Conservation (phyloP, 2,797 vertebrate species). For the Xiphorhynchus erythropygius region DNA sequence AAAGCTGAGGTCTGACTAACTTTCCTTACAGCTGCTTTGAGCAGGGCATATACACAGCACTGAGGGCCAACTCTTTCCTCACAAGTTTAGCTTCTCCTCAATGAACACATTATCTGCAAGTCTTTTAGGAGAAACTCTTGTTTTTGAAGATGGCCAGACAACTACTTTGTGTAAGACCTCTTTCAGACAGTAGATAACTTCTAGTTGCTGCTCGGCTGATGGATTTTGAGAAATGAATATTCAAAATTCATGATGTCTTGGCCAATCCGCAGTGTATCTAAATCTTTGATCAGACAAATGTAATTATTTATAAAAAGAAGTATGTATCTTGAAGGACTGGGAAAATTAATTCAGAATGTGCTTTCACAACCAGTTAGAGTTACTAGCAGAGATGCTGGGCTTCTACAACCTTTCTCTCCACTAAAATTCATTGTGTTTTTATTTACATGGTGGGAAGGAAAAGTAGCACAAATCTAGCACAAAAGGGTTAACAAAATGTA, state of each 20-base stretch:
- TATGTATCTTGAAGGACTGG: neutral
- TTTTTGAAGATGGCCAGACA: neutral
- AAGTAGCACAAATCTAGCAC: neutral
- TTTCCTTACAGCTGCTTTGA: neutral
- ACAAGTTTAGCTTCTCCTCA: neutral
- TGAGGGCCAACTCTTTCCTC: neutral
- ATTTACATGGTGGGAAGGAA: neutral
- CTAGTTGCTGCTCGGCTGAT: neutral
- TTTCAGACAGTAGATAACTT: neutral
- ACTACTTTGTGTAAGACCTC: neutral
- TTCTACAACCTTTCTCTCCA: neutral
- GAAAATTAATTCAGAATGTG: slow-evolving; percentile 41
- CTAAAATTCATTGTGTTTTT: neutral
- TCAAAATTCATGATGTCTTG: neutral
- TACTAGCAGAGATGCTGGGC: neutral
- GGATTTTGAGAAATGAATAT: slow-evolving; percentile 9
- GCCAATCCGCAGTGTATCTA: neutral
- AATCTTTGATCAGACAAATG: slow-evolving; percentile 46
- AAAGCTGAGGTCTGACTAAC: slow-evolving; percentile 21
- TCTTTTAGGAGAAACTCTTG: neutral
- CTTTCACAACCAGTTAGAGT: slow-evolving; percentile 43
- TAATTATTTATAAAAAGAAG: slow-evolving; percentile 10
- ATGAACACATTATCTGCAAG: neutral
- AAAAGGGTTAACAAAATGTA: neutral
- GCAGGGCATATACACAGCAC: neutral